phyloP scores from a whole-genome alignment of 1,140 invertebrate genomes.

The Dendroctonus valens region DNA sequence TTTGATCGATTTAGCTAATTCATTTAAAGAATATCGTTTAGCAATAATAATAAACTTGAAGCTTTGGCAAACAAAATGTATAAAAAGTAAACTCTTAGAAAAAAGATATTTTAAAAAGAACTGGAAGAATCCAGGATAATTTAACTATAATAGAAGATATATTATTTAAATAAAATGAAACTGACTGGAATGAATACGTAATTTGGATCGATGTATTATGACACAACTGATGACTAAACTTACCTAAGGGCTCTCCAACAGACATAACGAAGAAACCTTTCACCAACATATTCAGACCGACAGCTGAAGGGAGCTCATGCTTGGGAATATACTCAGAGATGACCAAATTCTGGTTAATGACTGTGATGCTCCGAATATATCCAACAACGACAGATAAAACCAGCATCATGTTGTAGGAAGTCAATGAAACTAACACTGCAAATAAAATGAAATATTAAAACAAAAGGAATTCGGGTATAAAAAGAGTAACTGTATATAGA shows the following conservation, averaged over 20 bases:
- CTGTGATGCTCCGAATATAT: conserved; percentile 62
- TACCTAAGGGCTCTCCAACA: conserved; percentile 66
- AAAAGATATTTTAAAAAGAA: no score
- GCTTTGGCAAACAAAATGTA: no score
- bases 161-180: no score
- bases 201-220: no score
- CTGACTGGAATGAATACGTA: no score
- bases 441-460: not conserved
- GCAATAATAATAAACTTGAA: no score
- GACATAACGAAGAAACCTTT: conserved; percentile 67
- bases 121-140: no score
- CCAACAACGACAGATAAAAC: conserved; percentile 58
- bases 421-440: conserved; percentile 55
- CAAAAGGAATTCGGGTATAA: not conserved
- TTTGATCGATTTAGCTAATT: no score
- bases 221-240: not conserved
- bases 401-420: conserved; percentile 50
- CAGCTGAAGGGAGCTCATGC: conserved; percentile 62
- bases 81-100: no score
- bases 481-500: not conserved
- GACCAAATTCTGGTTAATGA: conserved; percentile 69
- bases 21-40: no score
- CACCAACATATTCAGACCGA: conserved; percentile 70
- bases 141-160: no score
- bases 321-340: conserved; percentile 64